phyloP scores from a whole-genome alignment of 2,888 invertebrate genomes.

The Disparrhopalites patrizii region DNA sequence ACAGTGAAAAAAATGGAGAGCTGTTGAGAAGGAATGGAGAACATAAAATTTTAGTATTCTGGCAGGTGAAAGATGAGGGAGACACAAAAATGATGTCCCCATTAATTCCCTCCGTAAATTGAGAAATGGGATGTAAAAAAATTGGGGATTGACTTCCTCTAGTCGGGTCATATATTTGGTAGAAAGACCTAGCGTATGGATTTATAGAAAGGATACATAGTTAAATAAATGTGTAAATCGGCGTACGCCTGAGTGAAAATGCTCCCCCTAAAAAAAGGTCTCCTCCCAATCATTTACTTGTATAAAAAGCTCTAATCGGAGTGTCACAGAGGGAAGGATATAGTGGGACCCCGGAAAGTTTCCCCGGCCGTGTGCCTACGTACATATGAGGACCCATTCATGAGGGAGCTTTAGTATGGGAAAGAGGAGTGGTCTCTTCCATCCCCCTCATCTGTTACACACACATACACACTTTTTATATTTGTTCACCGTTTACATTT shows the following conservation, averaged over 20 bases:
- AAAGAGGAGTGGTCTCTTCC: neutral
- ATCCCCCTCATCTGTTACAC: neutral
- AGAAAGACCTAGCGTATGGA: too few species aligned
- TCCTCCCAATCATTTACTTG: constrained; percentile 21
- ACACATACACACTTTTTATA: too few species aligned
- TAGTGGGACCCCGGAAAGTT: neutral
- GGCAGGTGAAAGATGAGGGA: neutral
- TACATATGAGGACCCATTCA: neutral
- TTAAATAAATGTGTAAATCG: neutral
- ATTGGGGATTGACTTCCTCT: neutral
- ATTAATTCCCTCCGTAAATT: constrained; percentile 21
- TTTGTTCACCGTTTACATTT: too few species aligned
- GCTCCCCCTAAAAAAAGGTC: too few species aligned
- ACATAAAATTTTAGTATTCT: too few species aligned
- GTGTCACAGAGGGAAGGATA: neutral
- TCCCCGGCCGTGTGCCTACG: neutral
- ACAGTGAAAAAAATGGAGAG: neutral
- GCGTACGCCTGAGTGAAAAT: neutral
- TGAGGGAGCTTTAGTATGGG: neutral
- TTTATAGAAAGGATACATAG: neutral
- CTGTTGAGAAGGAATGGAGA: too few species aligned
- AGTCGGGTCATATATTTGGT: too few species aligned
- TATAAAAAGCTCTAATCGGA: neutral
- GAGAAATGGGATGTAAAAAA: constrained; percentile 16
- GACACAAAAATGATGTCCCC: constrained; percentile 1